Evolutionary conservation across 2,888 invertebrate genomes (phyloP).

Genomic region (Drosophila trichaetosa): DNA sequence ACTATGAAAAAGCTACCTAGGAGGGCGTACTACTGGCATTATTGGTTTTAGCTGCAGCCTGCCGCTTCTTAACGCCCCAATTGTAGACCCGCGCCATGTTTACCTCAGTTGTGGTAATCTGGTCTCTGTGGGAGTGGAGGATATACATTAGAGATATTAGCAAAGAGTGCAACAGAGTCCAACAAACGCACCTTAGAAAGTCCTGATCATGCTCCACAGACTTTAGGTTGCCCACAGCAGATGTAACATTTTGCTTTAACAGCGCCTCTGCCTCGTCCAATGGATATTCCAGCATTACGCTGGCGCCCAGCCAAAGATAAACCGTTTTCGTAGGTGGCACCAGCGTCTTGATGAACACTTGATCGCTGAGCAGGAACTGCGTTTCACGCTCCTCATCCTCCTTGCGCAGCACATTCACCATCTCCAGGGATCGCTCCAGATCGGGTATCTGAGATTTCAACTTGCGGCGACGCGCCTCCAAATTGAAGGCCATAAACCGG

Average conservation of each 20-base stretch:
- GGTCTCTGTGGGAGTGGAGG: constrained; percentile 88
- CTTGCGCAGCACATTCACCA: constrained; percentile 94
- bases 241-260: constrained; percentile 92
- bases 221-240: constrained; percentile 92
- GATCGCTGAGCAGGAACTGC: constrained; percentile 96
- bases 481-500: constrained; percentile 98
- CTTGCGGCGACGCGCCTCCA: constrained; percentile 93
- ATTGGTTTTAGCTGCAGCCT: constrained; percentile 88
- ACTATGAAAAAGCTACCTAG: constrained; percentile 32
- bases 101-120: constrained; percentile 99
- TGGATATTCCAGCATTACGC: constrained; percentile 98
- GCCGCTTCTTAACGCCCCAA: constrained; percentile 97
- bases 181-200: constrained; percentile 90
- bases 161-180: background rate
- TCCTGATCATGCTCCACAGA: constrained; percentile 97
- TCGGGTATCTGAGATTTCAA: constrained; percentile 97
- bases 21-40: constrained; percentile 48
- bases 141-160: background rate
- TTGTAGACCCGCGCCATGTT: constrained; percentile 99
- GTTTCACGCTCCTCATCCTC: constrained; percentile 92
- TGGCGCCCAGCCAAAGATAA: constrained; percentile 93
- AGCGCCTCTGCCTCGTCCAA: constrained; percentile 95
- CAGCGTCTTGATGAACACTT: constrained; percentile 93
- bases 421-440: constrained; percentile 94
- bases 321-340: constrained; percentile 96